Evolutionary conservation across 1,140 invertebrate species (phyloP).

Genomic region (Onthophagus taurus): DNA sequence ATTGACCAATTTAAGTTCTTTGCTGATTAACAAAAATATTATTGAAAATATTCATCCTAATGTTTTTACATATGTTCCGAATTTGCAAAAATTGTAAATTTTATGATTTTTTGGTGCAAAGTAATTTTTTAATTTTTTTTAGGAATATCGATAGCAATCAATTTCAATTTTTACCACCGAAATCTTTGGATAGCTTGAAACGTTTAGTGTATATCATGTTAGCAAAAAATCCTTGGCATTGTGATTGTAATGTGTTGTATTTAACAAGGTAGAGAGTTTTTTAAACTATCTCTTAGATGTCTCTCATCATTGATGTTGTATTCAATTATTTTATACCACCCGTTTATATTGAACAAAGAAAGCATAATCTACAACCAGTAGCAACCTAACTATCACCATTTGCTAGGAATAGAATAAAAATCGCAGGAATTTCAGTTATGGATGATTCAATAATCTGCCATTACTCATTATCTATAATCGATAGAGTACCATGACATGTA

Average conservation of each 20-base stretch:
- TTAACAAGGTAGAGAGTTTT: slow-evolving; percentile 55
- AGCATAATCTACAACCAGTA: too few relatives aligned
- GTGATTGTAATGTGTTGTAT: slow-evolving; percentile 70
- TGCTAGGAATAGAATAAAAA: too few relatives aligned
- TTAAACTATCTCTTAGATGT: neutral
- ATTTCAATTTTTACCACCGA: slow-evolving; percentile 58
- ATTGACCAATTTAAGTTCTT: slow-evolving; percentile 28
- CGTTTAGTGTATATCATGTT: slow-evolving; percentile 63
- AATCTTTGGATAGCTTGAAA: slow-evolving; percentile 55
- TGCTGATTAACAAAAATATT: slow-evolving; percentile 35
- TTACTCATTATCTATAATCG: too few relatives aligned
- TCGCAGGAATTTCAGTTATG: too few relatives aligned
- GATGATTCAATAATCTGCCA: too few relatives aligned
- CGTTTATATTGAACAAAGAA: too few relatives aligned
- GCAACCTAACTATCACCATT: too few relatives aligned
- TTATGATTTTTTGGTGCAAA: neutral
- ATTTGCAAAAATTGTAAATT: slow-evolving; percentile 33
- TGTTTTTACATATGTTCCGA: slow-evolving; percentile 29
- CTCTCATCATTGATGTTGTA: too few relatives aligned
- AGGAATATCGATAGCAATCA: slow-evolving; percentile 75
- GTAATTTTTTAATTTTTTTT: slow-evolving; percentile 18
- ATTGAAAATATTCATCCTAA: slow-evolving; percentile 26
- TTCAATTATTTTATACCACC: too few relatives aligned
- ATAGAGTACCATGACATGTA: too few relatives aligned
- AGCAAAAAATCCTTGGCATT: slow-evolving; percentile 78